Evolutionary conservation across 2,113 vertebrate species (phyloP).

Genomic region (Hypanus sabinus): DNA sequence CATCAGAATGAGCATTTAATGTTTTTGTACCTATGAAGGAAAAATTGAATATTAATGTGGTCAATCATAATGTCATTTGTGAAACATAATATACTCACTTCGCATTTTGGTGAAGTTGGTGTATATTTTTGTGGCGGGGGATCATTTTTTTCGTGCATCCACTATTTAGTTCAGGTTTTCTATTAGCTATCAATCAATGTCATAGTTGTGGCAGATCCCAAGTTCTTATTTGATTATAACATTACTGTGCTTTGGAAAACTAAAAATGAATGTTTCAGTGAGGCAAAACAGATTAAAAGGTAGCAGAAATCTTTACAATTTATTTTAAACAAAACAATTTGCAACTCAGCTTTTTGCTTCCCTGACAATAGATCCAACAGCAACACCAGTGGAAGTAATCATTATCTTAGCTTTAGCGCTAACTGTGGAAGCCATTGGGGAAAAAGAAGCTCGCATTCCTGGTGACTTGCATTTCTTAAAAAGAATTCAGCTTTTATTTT

Average conservation of each 20-base stretch:
- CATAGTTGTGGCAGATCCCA: slow-evolving; percentile 8
- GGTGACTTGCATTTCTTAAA: not conserved
- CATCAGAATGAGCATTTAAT: slow-evolving; percentile 36
- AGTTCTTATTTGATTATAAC: slow-evolving; percentile 29
- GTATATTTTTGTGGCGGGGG: not conserved
- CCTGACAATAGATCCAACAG: not conserved
- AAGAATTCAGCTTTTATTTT: not conserved
- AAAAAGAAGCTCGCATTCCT: not conserved
- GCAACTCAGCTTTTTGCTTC: not conserved
- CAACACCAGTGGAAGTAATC: not conserved
- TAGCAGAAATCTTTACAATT: slow-evolving; percentile 4
- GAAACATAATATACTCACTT: slow-evolving; percentile 30
- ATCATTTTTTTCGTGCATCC: slow-evolving; percentile 13
- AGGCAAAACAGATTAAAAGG: slow-evolving; percentile 6
- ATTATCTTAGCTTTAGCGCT: not conserved
- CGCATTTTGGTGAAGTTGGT: slow-evolving; percentile 20
- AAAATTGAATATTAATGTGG: slow-evolving; percentile 38
- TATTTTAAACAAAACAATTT: not conserved
- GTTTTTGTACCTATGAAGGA: slow-evolving; percentile 37
- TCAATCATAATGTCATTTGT: slow-evolving; percentile 37
- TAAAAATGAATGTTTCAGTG: slow-evolving; percentile 1
- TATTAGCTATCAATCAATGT: slow-evolving; percentile 24
- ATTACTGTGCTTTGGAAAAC: not conserved
- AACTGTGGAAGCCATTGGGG: not conserved
- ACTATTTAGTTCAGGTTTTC: slow-evolving; percentile 12